Percentiles rank a stretch among this genome's conserved stretches.
These are phyloP conservation scores for Chrysemys picta DNA, from an alignment of 2,113 vertebrate genomes.

Conservation along the genomic window DNA sequence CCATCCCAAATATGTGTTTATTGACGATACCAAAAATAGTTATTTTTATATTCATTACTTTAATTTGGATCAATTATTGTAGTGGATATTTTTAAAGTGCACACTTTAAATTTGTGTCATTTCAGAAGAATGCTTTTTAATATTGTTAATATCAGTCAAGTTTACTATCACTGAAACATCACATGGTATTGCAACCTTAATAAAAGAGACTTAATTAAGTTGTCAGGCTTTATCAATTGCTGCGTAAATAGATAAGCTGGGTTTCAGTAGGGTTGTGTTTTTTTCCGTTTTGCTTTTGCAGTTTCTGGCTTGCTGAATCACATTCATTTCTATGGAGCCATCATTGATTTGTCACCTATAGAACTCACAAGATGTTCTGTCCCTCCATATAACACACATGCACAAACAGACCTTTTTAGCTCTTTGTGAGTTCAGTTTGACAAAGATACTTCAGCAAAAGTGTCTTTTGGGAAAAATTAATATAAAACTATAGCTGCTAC, in stretches of 20 bases:
- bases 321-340: slow-evolving; percentile 12
- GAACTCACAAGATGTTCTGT: slow-evolving; percentile 19
- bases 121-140: slow-evolving; percentile 6
- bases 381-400: not conserved
- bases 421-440: slow-evolving; percentile 29
- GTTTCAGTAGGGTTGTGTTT: not conserved
- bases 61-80: not conserved
- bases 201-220: slow-evolving; percentile 59
- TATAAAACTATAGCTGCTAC: slow-evolving; percentile 59
- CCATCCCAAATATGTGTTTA: not conserved
- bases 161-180: slow-evolving; percentile 45
- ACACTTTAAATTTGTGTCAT: slow-evolving; percentile 8
- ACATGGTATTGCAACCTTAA: slow-evolving; percentile 39
- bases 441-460: slow-evolving; percentile 48
- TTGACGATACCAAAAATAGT: not conserved
- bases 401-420: not conserved
- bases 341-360: slow-evolving; percentile 28
- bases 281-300: slow-evolving; percentile 45
- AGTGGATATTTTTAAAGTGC: slow-evolving; percentile 25
- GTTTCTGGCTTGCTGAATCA: slow-evolving; percentile 45
- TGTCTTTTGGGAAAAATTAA: slow-evolving; percentile 66
- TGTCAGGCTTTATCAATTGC: slow-evolving; percentile 53
- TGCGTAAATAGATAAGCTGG: slow-evolving; percentile 27
- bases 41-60: not conserved
- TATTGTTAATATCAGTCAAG: slow-evolving; percentile 37